Evolutionary conservation across 2,888 invertebrate genomes (phyloP).

Genomic region (Cremastinae sp.): DNA sequence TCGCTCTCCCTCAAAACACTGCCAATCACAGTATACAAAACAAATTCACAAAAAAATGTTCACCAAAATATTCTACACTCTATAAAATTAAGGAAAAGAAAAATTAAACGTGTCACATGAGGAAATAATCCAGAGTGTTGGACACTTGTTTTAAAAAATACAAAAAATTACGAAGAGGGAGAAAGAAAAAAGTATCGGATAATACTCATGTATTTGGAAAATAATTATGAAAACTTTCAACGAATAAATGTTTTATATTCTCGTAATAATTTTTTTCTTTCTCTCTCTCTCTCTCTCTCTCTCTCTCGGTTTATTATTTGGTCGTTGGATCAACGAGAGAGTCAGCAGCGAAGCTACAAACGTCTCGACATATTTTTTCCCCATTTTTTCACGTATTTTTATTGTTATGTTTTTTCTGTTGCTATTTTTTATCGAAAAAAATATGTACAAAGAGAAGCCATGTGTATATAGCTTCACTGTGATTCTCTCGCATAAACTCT

Average conservation of each 20-base stretch:
- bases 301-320: slow-evolving; percentile 56
- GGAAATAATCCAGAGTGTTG: no score
- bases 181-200: no score
- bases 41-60: no score
- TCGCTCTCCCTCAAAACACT: no score
- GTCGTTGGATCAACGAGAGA: slow-evolving; percentile 31
- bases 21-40: no score
- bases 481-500: slow-evolving; percentile 13
- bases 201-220: no score
- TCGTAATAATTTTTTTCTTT: slow-evolving; percentile 29
- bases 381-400: background rate
- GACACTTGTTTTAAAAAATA: no score
- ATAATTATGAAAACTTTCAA: slow-evolving; percentile 41
- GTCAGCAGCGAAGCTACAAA: background rate
- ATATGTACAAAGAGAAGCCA: background rate
- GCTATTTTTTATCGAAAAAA: background rate
- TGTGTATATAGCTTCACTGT: background rate
- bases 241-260: slow-evolving; percentile 54
- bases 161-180: no score
- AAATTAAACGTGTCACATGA: no score
- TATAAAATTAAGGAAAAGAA: no score
- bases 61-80: no score
- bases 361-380: slow-evolving; percentile 5
- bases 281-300: slow-evolving; percentile 45
- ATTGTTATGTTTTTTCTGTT: background rate